Percentiles rank a stretch among this genome's conserved stretches.
These are phyloP conservation scores for Periophthalmodon schlosseri DNA, from an alignment of 2,113 vertebrate genomes.

Conservation along the genomic window DNA sequence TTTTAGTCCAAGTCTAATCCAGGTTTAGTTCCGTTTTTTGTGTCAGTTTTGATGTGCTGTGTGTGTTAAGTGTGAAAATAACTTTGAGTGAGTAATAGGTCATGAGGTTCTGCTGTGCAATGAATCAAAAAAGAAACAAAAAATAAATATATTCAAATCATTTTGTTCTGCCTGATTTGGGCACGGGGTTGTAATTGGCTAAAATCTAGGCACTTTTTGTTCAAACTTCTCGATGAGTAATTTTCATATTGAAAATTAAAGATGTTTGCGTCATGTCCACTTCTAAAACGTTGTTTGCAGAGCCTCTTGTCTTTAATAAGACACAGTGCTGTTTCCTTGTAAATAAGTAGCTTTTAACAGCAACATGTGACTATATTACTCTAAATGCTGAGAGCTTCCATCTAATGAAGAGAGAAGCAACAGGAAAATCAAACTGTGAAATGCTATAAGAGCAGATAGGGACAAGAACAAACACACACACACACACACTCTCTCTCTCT, in stretches of 20 bases:
- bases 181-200: too few species aligned
- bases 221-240: neutral
- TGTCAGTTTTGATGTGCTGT: too few species aligned
- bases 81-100: neutral
- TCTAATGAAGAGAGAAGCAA: constrained; percentile 18
- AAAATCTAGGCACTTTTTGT: too few species aligned
- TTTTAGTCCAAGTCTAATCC: too few species aligned
- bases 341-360: constrained; percentile 48
- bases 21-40: neutral
- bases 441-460: neutral
- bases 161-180: too few species aligned
- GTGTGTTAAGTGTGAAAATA: too few species aligned
- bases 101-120: neutral
- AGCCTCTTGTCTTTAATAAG: constrained; percentile 5
- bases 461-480: constrained; percentile 1
- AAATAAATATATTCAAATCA: too few species aligned
- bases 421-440: neutral
- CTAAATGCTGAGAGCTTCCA: constrained; percentile 50
- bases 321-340: constrained; percentile 22
- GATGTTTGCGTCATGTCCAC: neutral
- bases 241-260: neutral
- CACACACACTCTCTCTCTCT: neutral
- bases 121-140: too few species aligned
- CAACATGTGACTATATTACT: constrained; percentile 20
- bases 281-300: neutral